These are phyloP conservation scores for Taenaris catops DNA, from an alignment of 2,888 invertebrate genomes.

Conservation along the genomic window DNA sequence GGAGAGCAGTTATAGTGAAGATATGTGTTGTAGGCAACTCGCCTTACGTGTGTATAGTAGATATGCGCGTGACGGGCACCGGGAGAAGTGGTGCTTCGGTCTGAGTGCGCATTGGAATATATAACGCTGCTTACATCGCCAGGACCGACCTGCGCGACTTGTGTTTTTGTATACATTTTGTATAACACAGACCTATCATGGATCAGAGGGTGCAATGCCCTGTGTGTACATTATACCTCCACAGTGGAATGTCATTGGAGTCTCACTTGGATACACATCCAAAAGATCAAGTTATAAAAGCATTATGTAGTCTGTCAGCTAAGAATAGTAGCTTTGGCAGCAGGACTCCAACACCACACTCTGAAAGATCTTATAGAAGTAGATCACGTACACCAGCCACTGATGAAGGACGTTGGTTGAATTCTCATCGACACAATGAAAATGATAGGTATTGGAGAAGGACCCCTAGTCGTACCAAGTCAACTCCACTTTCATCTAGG, in stretches of 20 bases:
- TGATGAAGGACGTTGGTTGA: conserved; percentile 55
- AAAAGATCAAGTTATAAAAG: conserved; percentile 93
- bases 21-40: conserved; percentile 59
- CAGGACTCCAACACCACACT: conserved; percentile 61
- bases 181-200: conserved; percentile 44
- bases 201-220: conserved; percentile 83
- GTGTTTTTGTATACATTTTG: conserved; percentile 27
- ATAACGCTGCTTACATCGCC: conserved; percentile 33
- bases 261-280: conserved; percentile 92
- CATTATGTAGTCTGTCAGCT: conserved; percentile 79
- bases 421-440: conserved; percentile 46
- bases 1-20: conserved; percentile 57
- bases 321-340: conserved; percentile 58
- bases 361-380: conserved; percentile 62
- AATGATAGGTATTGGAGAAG: conserved; percentile 64
- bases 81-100: conserved; percentile 46
- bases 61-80: conserved; percentile 66
- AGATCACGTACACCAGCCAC: conserved; percentile 57
- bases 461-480: conserved; percentile 56
- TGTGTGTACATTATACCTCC: conserved; percentile 90
- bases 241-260: conserved; percentile 90
- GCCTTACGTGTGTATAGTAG: conserved; percentile 59
- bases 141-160: conserved; percentile 29
- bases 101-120: conserved; percentile 48
- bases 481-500: conserved; percentile 45